Conservation (phyloP, 2,113 vertebrate species). For the Ictalurus furcatus region DNA sequence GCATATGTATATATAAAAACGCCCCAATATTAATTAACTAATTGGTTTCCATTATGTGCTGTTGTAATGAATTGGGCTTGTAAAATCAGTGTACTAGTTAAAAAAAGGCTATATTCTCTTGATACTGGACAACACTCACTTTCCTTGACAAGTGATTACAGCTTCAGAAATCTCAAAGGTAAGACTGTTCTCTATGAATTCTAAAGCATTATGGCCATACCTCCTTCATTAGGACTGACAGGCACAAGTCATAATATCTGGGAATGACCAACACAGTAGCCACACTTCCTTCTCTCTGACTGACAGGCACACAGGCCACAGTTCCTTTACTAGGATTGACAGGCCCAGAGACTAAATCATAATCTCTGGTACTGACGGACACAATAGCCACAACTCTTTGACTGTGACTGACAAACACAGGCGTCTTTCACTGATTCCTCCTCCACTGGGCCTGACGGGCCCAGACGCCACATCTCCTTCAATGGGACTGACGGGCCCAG, state of each 20-base stretch:
- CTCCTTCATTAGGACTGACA: neutral
- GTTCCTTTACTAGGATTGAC: neutral
- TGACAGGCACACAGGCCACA: neutral
- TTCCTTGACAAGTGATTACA: conserved; percentile 80
- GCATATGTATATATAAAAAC: neutral
- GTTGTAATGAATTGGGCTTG: neutral
- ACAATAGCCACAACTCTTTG: neutral
- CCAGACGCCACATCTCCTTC: too few relatives aligned
- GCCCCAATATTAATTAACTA: neutral
- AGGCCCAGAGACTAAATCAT: neutral
- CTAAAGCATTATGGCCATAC: neutral
- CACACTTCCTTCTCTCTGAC: neutral
- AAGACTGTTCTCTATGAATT: conserved; percentile 47
- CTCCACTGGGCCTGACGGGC: neutral
- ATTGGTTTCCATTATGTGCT: neutral
- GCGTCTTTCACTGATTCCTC: neutral
- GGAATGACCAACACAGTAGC: neutral
- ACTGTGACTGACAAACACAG: neutral
- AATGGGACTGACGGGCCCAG: too few relatives aligned
- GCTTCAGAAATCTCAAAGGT: conserved; percentile 85
- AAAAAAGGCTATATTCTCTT: neutral
- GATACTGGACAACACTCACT: neutral
- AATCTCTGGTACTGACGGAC: neutral
- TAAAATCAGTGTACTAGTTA: neutral
- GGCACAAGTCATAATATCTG: neutral